These are phyloP conservation scores for Anolis sagrei DNA, from an alignment of 2,113 vertebrate species.

Conservation along the genomic window DNA sequence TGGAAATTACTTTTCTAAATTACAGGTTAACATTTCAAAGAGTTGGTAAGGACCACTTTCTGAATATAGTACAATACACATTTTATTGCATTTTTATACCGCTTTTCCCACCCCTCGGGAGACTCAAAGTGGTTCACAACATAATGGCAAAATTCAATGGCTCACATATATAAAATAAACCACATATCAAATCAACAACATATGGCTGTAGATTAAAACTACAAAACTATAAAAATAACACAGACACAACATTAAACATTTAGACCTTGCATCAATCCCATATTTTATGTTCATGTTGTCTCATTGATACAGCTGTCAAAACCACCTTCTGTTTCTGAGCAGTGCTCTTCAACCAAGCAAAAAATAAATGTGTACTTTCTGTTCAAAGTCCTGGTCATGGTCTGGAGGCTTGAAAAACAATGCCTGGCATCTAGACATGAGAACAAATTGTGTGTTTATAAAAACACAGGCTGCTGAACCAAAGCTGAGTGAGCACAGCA, in stretches of 20 bases:
- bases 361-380: constrained; percentile 13
- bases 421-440: rapidly evolving
- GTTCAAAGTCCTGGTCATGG: neutral
- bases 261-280: too few species aligned
- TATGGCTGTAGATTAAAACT: too few species aligned
- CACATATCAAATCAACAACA: too few species aligned
- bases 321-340: neutral
- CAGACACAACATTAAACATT: too few species aligned
- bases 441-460: rapidly evolving
- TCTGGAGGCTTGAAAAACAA: neutral
- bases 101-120: too few species aligned
- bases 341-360: neutral
- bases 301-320: constrained; percentile 25
- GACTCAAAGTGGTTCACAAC: too few species aligned
- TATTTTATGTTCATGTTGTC: constrained; percentile 5
- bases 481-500: constrained; percentile 1
- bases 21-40: neutral
- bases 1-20: neutral
- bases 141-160: too few species aligned
- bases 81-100: too few species aligned
- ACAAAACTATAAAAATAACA: too few species aligned
- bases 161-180: too few species aligned
- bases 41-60: neutral
- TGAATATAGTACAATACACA: constrained; percentile 4
- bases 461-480: neutral